Base-by-base conservation (phyloP, 2,113 vertebrate genomes). In the Leucopsar rothschildi region DNA sequence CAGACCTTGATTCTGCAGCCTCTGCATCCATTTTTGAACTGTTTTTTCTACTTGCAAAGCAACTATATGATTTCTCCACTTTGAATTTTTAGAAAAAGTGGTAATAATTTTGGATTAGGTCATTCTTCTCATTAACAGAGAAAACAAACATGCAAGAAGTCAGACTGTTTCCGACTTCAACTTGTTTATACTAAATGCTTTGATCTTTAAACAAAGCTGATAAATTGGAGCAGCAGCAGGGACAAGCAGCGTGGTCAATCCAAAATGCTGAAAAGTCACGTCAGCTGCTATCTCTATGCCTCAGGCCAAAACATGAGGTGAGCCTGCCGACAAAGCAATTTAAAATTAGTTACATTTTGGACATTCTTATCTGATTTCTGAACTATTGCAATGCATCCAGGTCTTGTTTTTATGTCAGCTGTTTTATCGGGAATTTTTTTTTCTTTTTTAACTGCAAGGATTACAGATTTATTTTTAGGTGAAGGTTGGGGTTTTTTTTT, bases 341-440 rank as follows among this genome's bases (percentile, higher is more conserved):
- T 75, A 37, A 44, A 85, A 90, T 49, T 37, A 72, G 61, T 60
- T 75, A 52, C 40, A 21, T 87, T 87, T 82, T 2, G 5, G 60
- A 66, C 56, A 91, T 82, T 82, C 66, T 87, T 85, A 52, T 64
- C 81, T 93, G 87, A 82, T 79, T 87, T 87, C 61, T 82, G 73
- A 82, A 47, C 40, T 49, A 44, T 55, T 42, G 10, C 28, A 75
- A 56, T 18, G 24, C 35, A 79, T 49, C 37, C 44, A 79, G 57
- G 56, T 56, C 81, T 79, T 82, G 35, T 0, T 60, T 90, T 42
- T 59, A 20, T 61, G 78, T 81, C 90, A 71, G 73, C 19, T 73
- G 23, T 9, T 92, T 83, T 57, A 52, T 21, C 78, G 72, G 28
- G 3, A 7, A 7, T 11, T 78, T 86, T 52, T 29, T 2, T 3